Conservation (phyloP, 2,797 vertebrate species). For the Danio choprae region DNA sequence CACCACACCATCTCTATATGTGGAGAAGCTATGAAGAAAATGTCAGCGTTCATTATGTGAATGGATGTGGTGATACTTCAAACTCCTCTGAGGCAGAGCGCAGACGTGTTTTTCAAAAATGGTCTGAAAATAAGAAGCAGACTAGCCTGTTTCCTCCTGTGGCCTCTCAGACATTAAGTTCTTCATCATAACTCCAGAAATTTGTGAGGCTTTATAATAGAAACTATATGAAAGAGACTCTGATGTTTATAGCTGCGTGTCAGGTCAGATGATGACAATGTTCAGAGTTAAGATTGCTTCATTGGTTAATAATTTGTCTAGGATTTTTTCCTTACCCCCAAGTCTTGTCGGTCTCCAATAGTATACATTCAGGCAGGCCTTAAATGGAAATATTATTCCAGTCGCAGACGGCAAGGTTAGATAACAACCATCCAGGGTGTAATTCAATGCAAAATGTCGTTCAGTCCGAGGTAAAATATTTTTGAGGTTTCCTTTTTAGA, state of each 20-base stretch:
- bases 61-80: slow-evolving; percentile 59
- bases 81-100: slow-evolving; percentile 53
- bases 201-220: slow-evolving; percentile 3
- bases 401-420: slow-evolving; percentile 69
- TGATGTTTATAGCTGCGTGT: slow-evolving; percentile 33
- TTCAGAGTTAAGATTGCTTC: slow-evolving; percentile 12
- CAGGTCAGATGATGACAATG: slow-evolving; percentile 39
- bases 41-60: slow-evolving; percentile 40
- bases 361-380: slow-evolving; percentile 73
- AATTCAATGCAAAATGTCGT: slow-evolving; percentile 71
- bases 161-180: slow-evolving; percentile 29
- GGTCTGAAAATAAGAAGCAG: slow-evolving; percentile 64
- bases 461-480: slow-evolving; percentile 72
- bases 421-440: slow-evolving; percentile 72
- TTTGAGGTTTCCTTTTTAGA: slow-evolving; percentile 77
- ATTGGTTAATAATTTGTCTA: slow-evolving; percentile 41
- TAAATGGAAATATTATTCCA: slow-evolving; percentile 80
- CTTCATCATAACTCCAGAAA: slow-evolving; percentile 2
- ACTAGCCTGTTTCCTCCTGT: slow-evolving; percentile 45
- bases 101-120: slow-evolving; percentile 48
- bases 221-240: slow-evolving; percentile 27
- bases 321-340: slow-evolving; percentile 66
- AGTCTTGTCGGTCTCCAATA: slow-evolving; percentile 60
- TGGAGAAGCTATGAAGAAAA: slow-evolving; percentile 39
- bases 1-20: slow-evolving; percentile 21